Evolutionary conservation across 2,888 invertebrate species (phyloP).

Genomic region (Stenolophus ochropezus): DNA sequence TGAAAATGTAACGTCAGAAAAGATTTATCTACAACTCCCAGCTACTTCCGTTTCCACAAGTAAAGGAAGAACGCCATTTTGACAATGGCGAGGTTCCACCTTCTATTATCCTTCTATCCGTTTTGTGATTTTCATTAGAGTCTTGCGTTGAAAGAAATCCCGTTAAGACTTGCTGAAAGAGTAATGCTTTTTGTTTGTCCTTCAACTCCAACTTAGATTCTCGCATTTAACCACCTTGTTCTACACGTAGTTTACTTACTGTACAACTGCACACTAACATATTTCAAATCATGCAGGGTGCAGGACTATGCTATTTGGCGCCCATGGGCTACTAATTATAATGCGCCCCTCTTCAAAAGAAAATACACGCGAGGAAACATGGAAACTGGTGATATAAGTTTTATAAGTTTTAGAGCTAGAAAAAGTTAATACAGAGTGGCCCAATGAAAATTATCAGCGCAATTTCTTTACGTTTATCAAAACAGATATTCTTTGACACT

Average conservation of each 20-base stretch:
- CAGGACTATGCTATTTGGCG: no score
- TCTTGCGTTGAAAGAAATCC: conserved; percentile 62
- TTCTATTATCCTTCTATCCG: conserved; percentile 61
- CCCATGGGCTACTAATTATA: no score
- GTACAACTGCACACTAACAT: neutral
- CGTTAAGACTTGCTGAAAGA: conserved; percentile 59
- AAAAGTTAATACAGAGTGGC: no score
- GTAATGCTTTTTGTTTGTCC: conserved; percentile 61
- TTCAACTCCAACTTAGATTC: conserved; percentile 5
- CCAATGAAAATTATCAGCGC: no score
- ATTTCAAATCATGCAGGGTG: no score
- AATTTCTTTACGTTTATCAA: no score
- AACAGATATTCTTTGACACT: no score
- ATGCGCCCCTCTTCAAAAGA: no score
- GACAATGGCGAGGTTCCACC: conserved; percentile 45
- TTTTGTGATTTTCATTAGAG: conserved; percentile 64
- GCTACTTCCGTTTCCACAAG: conserved; percentile 56
- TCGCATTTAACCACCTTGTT: neutral
- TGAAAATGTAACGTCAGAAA: conserved; percentile 60
- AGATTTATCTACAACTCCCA: conserved; percentile 58
- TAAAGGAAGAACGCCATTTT: conserved; percentile 52
- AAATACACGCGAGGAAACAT: no score
- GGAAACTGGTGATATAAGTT: no score
- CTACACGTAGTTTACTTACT: conserved; percentile 28
- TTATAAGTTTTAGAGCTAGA: no score